A percentile compares a stretch with the other conserved stretches of the same genome.
Conservation (phyloP, 2,888 invertebrate species). For the Balanococcus diminutus region DNA sequence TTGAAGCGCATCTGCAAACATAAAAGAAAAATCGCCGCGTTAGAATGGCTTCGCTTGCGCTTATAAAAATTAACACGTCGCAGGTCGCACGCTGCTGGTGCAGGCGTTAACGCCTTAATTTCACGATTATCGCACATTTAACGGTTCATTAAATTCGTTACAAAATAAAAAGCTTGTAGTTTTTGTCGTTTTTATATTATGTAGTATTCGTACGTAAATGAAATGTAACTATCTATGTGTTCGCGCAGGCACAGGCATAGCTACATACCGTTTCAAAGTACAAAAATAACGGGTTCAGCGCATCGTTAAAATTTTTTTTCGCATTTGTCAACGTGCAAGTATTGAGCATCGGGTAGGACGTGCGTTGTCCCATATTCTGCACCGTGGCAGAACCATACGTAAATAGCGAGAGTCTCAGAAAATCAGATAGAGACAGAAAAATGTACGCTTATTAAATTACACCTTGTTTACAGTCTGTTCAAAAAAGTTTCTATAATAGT, state of each 20-base stretch:
- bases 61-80: constrained; percentile 5
- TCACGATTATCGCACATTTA: constrained; percentile 28
- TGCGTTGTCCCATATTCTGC: not conserved
- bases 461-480: not conserved
- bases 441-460: constrained; percentile 4
- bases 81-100: not conserved
- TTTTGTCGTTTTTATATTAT: not conserved
- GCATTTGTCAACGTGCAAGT: not conserved
- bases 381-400: not conserved
- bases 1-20: not conserved
- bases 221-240: not conserved
- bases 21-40: not conserved
- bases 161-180: not conserved
- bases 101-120: not conserved
- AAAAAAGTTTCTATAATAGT: not conserved
- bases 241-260: not conserved
- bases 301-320: not conserved
- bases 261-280: not conserved
- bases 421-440: not conserved
- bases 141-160: constrained; percentile 39
- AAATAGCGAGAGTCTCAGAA: not conserved
- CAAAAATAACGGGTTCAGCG: not conserved
- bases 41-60: not conserved
- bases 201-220: not conserved
- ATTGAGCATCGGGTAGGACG: not conserved